phyloP scores from a whole-genome alignment of 1,140 invertebrate genomes.

The Drosophila equinoxialis region DNA sequence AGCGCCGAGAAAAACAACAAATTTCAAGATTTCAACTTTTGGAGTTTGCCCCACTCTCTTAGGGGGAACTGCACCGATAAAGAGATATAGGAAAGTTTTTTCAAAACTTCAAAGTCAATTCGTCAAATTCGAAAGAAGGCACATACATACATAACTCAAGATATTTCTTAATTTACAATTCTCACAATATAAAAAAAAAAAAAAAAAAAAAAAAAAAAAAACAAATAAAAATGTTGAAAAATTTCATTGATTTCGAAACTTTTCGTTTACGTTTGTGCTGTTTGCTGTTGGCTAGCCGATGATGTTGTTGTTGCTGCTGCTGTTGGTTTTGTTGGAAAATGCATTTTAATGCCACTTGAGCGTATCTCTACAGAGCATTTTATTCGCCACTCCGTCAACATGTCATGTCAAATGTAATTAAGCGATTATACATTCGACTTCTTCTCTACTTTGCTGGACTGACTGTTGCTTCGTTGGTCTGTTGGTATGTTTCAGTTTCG shows the following conservation, averaged over 20 bases:
- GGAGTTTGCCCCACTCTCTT: too few species aligned
- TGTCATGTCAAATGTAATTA: constrained; percentile 80
- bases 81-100: too few species aligned
- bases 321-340: constrained; percentile 33
- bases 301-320: constrained; percentile 27
- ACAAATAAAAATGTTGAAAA: neutral
- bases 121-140: too few species aligned
- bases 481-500: constrained; percentile 25
- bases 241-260: constrained; percentile 10
- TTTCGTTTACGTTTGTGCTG: neutral
- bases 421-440: constrained; percentile 76
- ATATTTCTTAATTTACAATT: constrained; percentile 4
- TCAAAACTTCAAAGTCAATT: too few species aligned
- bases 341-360: constrained; percentile 70
- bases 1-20: too few species aligned
- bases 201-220: neutral
- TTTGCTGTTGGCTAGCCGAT: constrained; percentile 3
- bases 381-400: constrained; percentile 71
- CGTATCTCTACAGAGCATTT: constrained; percentile 46
- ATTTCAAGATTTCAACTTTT: too few species aligned
- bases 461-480: constrained; percentile 27
- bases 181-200: neutral
- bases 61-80: too few species aligned
- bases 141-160: neutral
- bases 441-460: constrained; percentile 52